Base-by-base conservation (phyloP, 2,888 invertebrate genomes). In the Spisula subtruncata region DNA sequence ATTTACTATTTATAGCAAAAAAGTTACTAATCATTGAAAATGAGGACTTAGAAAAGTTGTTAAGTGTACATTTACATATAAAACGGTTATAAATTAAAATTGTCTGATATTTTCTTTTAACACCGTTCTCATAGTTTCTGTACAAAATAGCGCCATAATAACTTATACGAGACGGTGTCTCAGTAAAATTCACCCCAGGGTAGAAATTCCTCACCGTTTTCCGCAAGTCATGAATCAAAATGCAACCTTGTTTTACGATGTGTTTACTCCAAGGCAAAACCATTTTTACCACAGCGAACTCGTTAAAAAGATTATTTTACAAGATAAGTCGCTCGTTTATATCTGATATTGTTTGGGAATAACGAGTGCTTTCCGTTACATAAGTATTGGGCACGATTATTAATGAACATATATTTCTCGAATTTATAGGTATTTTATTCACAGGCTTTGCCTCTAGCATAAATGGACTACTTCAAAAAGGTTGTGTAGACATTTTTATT, bases 401-500 rank as follows among this genome's bases (percentile, higher is more conserved):
- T 18, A 75, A 2, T 32, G 2, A 75, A 75, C 25, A 32, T 35
- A 75, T 75, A 75, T 32, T 35, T 75, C 32, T 75, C 32, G 12
- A 35, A 35, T 75, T 75, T 35, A 35, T 75, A 18, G 32, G 32
- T 32, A 75, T 75, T 8, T 35, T 75, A 35, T 75, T 75, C 75
- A 75, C 35, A 75, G 75, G 75, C 75, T 35, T 75, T 75, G 75
- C 75, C 75, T 75, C 14, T 14, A 32, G 75, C 75, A 75, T 1
- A 32, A 32, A 75, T 32, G 75, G 75, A 75, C 75, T 35, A 75
- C 75, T 75, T 75, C 75, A 75, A 75, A 32, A 75, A 75, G 60
- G 32, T 75, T 14, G 75, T 35, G 75, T 75, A 75, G 75, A 75
- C 75, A 35, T 32, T 75, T 75, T 75, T 35, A 75, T 75, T 75